A percentile compares a stretch with the other conserved stretches of the same genome.
These are phyloP conservation scores for Goniozus legneri DNA, from an alignment of 1,140 invertebrate species.

Conservation along the genomic window DNA sequence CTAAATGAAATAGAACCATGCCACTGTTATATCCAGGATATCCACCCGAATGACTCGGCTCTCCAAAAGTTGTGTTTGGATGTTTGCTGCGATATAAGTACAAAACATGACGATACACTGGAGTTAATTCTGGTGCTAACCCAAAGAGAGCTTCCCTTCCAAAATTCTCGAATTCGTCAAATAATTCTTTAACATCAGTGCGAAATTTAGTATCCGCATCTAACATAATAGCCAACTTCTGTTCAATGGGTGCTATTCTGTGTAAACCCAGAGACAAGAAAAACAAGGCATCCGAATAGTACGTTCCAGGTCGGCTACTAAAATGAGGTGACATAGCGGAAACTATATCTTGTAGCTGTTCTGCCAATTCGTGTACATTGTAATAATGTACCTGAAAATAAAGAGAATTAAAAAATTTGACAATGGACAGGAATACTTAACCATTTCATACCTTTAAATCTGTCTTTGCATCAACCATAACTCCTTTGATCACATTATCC, in stretches of 20 bases:
- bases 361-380: conserved; percentile 62
- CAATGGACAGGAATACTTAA: background rate
- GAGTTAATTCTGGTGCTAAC: conserved; percentile 72
- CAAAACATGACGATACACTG: conserved; percentile 78
- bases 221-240: conserved; percentile 67
- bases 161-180: conserved; percentile 67
- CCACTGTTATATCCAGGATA: conserved; percentile 81
- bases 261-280: conserved; percentile 77
- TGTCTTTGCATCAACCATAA: conserved; percentile 43
- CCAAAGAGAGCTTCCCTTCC: conserved; percentile 63
- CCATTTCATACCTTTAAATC: conserved; percentile 49
- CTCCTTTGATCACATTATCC: conserved; percentile 54
- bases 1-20: conserved; percentile 71
- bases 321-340: conserved; percentile 70
- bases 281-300: conserved; percentile 80
- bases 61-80: conserved; percentile 61
- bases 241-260: conserved; percentile 61
- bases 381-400: conserved; percentile 59
- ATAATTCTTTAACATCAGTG: conserved; percentile 66
- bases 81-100: conserved; percentile 65
- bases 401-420: background rate
- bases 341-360: conserved; percentile 64
- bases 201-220: conserved; percentile 79
- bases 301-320: conserved; percentile 72
- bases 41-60: conserved; percentile 57